Base-by-base conservation (phyloP, 2,113 vertebrate species). In the Nerophis ophidion region DNA sequence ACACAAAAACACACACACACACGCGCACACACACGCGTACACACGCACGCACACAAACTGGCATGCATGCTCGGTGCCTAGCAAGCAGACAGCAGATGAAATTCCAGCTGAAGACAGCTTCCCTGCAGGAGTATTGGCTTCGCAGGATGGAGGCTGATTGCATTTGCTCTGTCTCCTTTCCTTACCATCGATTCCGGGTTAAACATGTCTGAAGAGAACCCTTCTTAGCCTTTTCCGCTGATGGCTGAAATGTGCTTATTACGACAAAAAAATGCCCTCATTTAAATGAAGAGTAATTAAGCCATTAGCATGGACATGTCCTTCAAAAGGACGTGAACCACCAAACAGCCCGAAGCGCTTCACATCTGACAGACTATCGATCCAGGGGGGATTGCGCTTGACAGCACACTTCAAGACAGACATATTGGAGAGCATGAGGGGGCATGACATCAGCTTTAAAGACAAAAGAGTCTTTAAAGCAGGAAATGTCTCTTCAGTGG, bases 121-220 rank as follows among this genome's bases (percentile, higher is more conserved):
- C 80, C 82, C 79, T 74, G 75, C 80, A 82, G 78, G 76, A 85
- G 71, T 80, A 81, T 82, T 77, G 74, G 83, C 83, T 79, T 79
- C 73, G 58, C 80, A 80, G 70, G 81, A 84, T 71, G 66, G 74
- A 67, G 60, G 75, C 80, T 85, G 80, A 83, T 86, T 83, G 80
- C 71, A 36, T 81, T 76, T 81, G 68, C 72, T 56, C 63, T 60
- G 68, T 81, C 69, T 84, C 76, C 60, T 71, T 69, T 75, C 51
- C 63, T 68, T 71, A 70, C 74, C 81, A 83, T 84, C 57, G 77
- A 84, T 83, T 83, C 67, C 50, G 62, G 75, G 71, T 81, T 81
- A 78, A 86, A 82, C 75, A 77, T 70, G 58, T 76, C 79, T 80
- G 74, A 74, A 80, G 61, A 12, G 57, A 48, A 56, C 16, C 47